Percentiles rank a stretch among this genome's conserved stretches.
Conservation (phyloP, 1,140 invertebrate genomes). For the Pollicipes pollicipes region DNA sequence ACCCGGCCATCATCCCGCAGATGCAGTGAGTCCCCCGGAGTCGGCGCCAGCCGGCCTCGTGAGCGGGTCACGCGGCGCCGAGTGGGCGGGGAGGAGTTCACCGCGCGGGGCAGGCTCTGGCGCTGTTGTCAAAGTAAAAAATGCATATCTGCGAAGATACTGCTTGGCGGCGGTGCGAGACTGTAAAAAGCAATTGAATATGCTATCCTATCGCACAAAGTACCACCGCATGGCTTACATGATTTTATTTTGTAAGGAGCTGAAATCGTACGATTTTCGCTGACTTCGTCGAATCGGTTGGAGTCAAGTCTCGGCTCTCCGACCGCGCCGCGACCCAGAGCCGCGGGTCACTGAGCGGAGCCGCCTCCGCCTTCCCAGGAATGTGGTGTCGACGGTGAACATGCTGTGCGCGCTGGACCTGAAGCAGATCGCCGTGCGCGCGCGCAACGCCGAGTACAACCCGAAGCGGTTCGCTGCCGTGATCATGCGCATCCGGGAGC, state of each 20-base stretch:
- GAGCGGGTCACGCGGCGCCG: background rate
- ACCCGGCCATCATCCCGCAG: slow-evolving; percentile 82
- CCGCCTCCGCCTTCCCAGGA: slow-evolving; percentile 40
- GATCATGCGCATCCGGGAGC: slow-evolving; percentile 98
- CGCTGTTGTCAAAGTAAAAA: too few species aligned
- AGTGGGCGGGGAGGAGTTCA: too few species aligned
- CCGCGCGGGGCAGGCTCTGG: background rate
- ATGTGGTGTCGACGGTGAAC: slow-evolving; percentile 96
- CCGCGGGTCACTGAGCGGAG: background rate
- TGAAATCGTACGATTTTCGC: background rate
- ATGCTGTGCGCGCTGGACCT: slow-evolving; percentile 86
- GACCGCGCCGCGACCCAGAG: background rate
- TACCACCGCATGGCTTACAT: too few species aligned
- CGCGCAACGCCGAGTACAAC: slow-evolving; percentile 99
- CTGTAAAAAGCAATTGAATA: too few species aligned
- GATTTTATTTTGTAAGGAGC: background rate
- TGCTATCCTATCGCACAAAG: too few species aligned
- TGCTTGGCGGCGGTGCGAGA: too few species aligned
- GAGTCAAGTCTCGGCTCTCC: background rate
- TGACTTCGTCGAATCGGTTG: background rate
- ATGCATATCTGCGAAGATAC: too few species aligned
- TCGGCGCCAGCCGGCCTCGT: too few species aligned
- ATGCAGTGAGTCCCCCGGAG: slow-evolving; percentile 52
- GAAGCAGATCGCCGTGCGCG: slow-evolving; percentile 95
- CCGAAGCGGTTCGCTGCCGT: slow-evolving; percentile 99